A percentile compares a stretch with the other conserved stretches of the same genome.
These are phyloP conservation scores for Leucophora obtusa DNA, from an alignment of 2,888 invertebrate genomes.

Conservation along the genomic window DNA sequence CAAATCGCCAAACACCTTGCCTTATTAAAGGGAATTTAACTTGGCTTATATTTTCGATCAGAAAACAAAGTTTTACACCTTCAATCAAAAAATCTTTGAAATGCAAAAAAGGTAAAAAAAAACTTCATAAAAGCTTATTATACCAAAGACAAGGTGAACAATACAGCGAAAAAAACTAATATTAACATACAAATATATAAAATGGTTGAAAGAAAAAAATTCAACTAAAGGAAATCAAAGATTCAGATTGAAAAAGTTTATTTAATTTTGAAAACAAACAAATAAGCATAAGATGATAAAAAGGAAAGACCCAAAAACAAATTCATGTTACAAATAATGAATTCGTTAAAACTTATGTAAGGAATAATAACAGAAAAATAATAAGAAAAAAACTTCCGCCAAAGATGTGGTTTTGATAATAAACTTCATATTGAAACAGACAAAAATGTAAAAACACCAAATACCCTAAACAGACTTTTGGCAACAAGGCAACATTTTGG, in stretches of 20 bases:
- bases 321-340: conserved; percentile 60
- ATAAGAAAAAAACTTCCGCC: conserved; percentile 49
- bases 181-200: conserved; percentile 1
- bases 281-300: conserved; percentile 55
- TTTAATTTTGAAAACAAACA: conserved; percentile 67
- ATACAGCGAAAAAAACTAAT: conserved; percentile 28
- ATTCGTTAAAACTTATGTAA: conserved; percentile 62
- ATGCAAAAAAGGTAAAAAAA: conserved; percentile 18
- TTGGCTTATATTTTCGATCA: conserved; percentile 37
- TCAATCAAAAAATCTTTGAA: conserved; percentile 42
- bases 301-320: conserved; percentile 15
- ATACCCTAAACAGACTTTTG: conserved; percentile 23
- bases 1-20: conserved; percentile 29
- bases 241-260: conserved; percentile 69
- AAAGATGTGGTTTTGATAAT: conserved; percentile 57
- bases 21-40: conserved; percentile 45
- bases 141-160: conserved; percentile 30
- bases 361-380: conserved; percentile 26
- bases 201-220: conserved; percentile 22
- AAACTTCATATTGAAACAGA: conserved; percentile 38
- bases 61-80: conserved; percentile 55
- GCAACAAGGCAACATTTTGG: conserved; percentile 32
- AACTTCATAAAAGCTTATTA: conserved; percentile 30
- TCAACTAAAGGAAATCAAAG: conserved; percentile 65
- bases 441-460: not conserved